phyloP scores from a whole-genome alignment of 2,888 invertebrate genomes.

The Philereme transversata region DNA sequence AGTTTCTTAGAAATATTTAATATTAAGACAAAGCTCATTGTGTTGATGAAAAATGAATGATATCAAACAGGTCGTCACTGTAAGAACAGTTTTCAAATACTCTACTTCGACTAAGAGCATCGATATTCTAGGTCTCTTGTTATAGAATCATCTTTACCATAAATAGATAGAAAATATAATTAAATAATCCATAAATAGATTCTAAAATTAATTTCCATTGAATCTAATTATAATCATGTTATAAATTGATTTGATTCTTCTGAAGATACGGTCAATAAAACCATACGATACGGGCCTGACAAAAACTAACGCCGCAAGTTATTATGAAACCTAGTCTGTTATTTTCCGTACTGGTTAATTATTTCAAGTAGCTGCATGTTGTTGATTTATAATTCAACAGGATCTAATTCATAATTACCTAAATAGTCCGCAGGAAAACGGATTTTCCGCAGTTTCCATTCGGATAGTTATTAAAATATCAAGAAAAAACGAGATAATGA shows the following conservation, averaged over 20 bases:
- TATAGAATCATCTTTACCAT: too few species aligned
- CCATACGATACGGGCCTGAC: conserved; percentile 6
- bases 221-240: too few species aligned
- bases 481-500: not conserved
- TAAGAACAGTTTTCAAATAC: too few species aligned
- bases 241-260: not conserved
- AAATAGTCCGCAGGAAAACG: conserved; percentile 9
- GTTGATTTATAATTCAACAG: conserved; percentile 24
- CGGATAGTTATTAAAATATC: not conserved
- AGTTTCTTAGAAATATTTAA: conserved; percentile 25
- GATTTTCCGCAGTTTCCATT: conserved; percentile 17
- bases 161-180: too few species aligned
- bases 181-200: too few species aligned
- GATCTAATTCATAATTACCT: conserved; percentile 19
- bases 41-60: too few species aligned
- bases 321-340: conserved; percentile 13
- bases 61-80: too few species aligned
- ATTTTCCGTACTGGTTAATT: conserved; percentile 19
- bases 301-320: conserved; percentile 14
- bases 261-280: conserved; percentile 6
- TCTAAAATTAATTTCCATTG: too few species aligned
- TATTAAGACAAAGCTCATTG: too few species aligned
- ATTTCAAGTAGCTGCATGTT: conserved; percentile 26
- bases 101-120: too few species aligned
- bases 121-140: too few species aligned